These are phyloP conservation scores for Sebastiscus tertius DNA, from an alignment of 2,797 vertebrate genomes.

Conservation along the genomic window DNA sequence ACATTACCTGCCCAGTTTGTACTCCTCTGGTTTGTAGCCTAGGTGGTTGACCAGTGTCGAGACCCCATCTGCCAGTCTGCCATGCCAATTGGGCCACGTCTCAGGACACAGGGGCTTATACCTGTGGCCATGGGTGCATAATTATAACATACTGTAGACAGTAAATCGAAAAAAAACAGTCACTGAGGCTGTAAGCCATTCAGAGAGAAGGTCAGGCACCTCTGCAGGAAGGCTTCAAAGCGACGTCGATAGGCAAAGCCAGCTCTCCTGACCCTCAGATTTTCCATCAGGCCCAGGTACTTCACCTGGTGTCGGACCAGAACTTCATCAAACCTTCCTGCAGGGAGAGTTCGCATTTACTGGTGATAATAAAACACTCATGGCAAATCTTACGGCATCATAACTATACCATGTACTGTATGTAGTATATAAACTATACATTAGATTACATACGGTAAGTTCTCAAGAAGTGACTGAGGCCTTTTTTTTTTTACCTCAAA, in stretches of 20 bases:
- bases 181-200: neutral
- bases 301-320: constrained; percentile 97
- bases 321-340: constrained; percentile 95
- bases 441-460: neutral
- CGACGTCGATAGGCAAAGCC: constrained; percentile 96
- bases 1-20: constrained; percentile 94
- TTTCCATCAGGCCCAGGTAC: constrained; percentile 97
- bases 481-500: neutral
- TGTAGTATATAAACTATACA: neutral
- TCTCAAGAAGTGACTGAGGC: neutral
- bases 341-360: neutral
- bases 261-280: constrained; percentile 93
- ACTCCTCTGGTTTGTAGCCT: constrained; percentile 95
- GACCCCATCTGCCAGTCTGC: constrained; percentile 90
- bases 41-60: constrained; percentile 91
- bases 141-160: neutral
- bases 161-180: neutral
- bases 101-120: constrained; percentile 97
- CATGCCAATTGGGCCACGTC: constrained; percentile 95
- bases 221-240: constrained; percentile 95
- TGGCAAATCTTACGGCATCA: neutral
- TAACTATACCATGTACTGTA: neutral
- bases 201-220: constrained; percentile 69
- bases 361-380: neutral
- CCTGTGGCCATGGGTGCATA: constrained; percentile 67